Evolutionary conservation across 2,797 vertebrate genomes (phyloP).

Genomic region (Acipenser oxyrinchus): DNA sequence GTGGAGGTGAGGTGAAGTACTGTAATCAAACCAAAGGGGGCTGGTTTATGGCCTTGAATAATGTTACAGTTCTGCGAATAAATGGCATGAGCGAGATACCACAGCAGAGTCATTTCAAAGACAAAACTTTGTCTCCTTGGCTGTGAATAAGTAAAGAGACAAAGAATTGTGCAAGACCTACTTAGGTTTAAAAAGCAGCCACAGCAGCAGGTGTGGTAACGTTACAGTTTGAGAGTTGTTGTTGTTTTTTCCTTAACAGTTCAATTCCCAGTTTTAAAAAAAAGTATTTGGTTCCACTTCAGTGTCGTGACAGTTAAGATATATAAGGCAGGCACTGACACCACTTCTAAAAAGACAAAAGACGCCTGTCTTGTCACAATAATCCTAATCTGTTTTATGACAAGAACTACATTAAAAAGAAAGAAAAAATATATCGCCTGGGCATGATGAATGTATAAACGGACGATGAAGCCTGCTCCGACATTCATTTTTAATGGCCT

Average conservation of each 20-base stretch:
- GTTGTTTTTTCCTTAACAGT: not conserved
- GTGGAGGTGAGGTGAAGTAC: too few species aligned
- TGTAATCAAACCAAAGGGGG: too few species aligned
- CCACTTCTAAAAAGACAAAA: constrained; percentile 55
- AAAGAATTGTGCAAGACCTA: too few species aligned
- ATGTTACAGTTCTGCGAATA: too few species aligned
- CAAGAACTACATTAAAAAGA: constrained; percentile 43
- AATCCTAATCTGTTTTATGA: constrained; percentile 57
- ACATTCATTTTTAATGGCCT: constrained; percentile 75
- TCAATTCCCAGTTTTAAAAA: not conserved
- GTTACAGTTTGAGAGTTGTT: not conserved
- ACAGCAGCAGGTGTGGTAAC: not conserved
- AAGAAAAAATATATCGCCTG: constrained; percentile 18
- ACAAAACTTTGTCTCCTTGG: too few species aligned
- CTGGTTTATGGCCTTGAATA: too few species aligned
- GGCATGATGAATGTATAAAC: constrained; percentile 73
- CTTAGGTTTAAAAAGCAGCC: not conserved
- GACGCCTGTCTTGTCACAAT: constrained; percentile 54
- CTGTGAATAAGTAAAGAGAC: too few species aligned
- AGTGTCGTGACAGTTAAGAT: constrained; percentile 13
- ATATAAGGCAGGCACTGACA: constrained; percentile 44
- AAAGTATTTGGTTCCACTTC: constrained; percentile 17
- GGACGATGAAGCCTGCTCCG: constrained; percentile 62
- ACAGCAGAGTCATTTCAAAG: too few species aligned
- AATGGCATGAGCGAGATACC: too few species aligned